Evolutionary conservation across 2,888 invertebrate species (phyloP), one percentile per base, ranked within the genome.

Genomic region (Synanthedon vespiformis): DNA sequence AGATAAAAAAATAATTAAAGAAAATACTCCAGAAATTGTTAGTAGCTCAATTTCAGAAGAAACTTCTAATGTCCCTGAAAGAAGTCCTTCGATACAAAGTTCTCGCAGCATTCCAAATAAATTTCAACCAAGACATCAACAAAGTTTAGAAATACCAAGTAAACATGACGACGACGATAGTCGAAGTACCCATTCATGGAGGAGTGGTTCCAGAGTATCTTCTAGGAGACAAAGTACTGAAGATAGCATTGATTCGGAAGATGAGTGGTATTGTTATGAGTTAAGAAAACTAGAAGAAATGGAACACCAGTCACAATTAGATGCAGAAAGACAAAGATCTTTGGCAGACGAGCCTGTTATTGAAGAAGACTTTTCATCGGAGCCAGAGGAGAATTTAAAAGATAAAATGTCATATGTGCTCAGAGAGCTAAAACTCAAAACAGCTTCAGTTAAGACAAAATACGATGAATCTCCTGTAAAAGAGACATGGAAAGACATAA

Each of bases 251-350:
- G 96, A 96, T 73, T 95, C 95, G 27, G 96, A 96, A 79, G 96
- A 96, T 69, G 96, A 96, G 74, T 96, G 96, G 93, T 96, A 95
- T 67, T 94, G 95, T 64, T 95, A 96, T 72, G 96, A 96, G 71
- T 76, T 96, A 54, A 88, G 94, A 53, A 95, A 96, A 76, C 78
- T 96, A 40, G 95, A 96, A 77, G 94, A 95, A 77, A 89, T 96
- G 78, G 96, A 96, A 74, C 89, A 93, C 57, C 93, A 92, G 58
- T 91, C 92, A 2, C 90, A 91, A 61, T 62, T 92, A 54, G 93
- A 93, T 63, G 72, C 85, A 47, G 90, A 91, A 59, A 89, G 92
- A 74, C 91, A 91, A 40, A 81, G 90, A 56, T 88, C 89, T 0
- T 69, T 91, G 12, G 83, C 89, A 4, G 91, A 91, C 70, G 90